Percentiles rank a stretch among this genome's conserved stretches.
Evolutionary conservation across 2,113 vertebrate species (phyloP).

Genomic region (Charadrius vociferus): DNA sequence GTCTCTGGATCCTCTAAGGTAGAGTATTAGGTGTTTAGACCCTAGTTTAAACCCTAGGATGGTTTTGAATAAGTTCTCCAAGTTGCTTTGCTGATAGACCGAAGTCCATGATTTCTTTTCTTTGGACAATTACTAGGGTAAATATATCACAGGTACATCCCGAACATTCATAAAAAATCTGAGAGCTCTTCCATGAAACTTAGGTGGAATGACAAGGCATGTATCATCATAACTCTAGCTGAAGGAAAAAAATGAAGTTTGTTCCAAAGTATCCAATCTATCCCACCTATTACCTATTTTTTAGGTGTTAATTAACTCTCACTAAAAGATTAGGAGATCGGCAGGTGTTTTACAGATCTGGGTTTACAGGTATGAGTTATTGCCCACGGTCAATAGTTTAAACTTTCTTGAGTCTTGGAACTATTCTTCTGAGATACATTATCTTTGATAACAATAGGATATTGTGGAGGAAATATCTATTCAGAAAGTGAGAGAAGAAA

Average conservation of each 20-base stretch:
- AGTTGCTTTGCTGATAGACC: background rate
- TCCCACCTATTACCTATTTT: background rate
- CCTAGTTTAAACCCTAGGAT: too few species aligned
- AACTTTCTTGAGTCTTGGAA: background rate
- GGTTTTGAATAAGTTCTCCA: background rate
- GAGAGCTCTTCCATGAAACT: background rate
- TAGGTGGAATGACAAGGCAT: background rate
- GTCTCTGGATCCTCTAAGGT: background rate
- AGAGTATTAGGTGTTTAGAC: background rate
- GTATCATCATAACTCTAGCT: background rate
- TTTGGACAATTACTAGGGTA: background rate
- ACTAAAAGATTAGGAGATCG: background rate
- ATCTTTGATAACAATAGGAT: background rate
- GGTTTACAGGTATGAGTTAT: background rate
- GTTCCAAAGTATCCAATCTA: background rate
- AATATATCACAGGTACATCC: background rate
- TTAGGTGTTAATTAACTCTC: background rate
- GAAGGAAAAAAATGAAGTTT: background rate
- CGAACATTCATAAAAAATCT: background rate
- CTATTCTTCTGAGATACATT: background rate
- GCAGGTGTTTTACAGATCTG: background rate
- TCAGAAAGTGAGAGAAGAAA: background rate
- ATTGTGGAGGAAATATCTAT: background rate
- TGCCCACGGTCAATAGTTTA: background rate
- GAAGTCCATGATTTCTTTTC: background rate